These are phyloP conservation scores for Drosophila neotestacea DNA, from an alignment of 2,888 invertebrate species.

Conservation along the genomic window DNA sequence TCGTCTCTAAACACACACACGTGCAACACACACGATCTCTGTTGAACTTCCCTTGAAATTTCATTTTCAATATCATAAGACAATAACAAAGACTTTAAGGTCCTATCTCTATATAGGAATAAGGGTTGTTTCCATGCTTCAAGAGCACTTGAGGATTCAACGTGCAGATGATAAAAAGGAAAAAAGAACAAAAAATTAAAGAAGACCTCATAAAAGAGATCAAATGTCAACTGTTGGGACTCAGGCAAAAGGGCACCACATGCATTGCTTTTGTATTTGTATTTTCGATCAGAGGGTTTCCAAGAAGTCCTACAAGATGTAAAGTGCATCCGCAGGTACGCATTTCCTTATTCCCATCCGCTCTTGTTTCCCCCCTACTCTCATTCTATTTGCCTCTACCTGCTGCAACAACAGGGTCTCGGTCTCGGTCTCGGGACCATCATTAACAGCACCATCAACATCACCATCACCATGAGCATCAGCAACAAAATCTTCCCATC, in stretches of 20 bases:
- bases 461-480: constrained; percentile 35
- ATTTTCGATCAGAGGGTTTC: constrained; percentile 47
- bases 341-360: constrained; percentile 69
- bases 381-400: constrained; percentile 28
- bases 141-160: constrained; percentile 51
- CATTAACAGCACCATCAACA: constrained; percentile 46
- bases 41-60: constrained; percentile 12
- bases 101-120: constrained; percentile 1
- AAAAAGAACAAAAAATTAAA: constrained; percentile 9
- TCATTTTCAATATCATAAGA: neutral
- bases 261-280: constrained; percentile 49
- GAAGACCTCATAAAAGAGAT: constrained; percentile 77
- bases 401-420: constrained; percentile 25
- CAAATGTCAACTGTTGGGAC: constrained; percentile 66
- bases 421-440: constrained; percentile 25
- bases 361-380: constrained; percentile 7
- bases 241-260: constrained; percentile 45
- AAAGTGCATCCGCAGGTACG: constrained; percentile 71
- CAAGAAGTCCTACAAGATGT: constrained; percentile 76
- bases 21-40: constrained; percentile 49
- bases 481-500: constrained; percentile 6
- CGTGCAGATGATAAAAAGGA: constrained; percentile 39
- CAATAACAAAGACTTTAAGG: constrained; percentile 17
- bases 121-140: constrained; percentile 37
- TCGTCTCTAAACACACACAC: constrained; percentile 29